Base-by-base conservation (phyloP, 2,113 vertebrate genomes). In the Ceyx margarethae region DNA sequence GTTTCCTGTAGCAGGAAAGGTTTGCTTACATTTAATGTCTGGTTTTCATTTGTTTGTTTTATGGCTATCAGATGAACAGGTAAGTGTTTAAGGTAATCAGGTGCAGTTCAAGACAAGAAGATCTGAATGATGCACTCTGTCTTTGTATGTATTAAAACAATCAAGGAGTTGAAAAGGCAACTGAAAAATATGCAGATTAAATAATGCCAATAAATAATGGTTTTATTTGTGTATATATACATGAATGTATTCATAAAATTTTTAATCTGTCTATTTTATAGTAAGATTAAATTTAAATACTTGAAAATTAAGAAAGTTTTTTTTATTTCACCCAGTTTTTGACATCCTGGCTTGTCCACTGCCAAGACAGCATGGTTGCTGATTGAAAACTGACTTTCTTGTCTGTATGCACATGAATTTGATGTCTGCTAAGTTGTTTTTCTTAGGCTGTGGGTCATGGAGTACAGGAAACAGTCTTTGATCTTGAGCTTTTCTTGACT, bases 21-120 rank as follows among this genome's bases (percentile, higher is more conserved):
- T 90, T 89, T 95, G 54, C 76, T 43, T 85, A 29, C 62, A 18
- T 91, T 94, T 95, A 94, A 95, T 13, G 2, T 42, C 19, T 74
- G 53, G 35, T 78, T 90, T 93, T 95, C 60, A 92, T 94, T 93
- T 92, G 61, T 95, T 91, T 95, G 61, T 77, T 85, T 91, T 91
- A 53, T 45, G 88, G 69, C 88, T 94, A 7, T 62, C 88, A 95
- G 93, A 90, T 50, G 80, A 72, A 67, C 69, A 94, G 56, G 87
- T 94, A 78, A 90, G 73, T 83, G 29, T 64, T 50, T 90, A 13
- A 8, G 42, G 56, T 42, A 90, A 25, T 50, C n/a, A 20, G 7
- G 15, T 74, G 14, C 15, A 81, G 26, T 86, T 94, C 65, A 43
- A 37, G 42, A 40, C 8, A 60, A 40, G 45, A 61, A 80, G 35